A percentile compares a stretch with the other conserved stretches of the same genome.
Conservation (phyloP, 2,888 invertebrate genomes). For the Seira ritae region DNA sequence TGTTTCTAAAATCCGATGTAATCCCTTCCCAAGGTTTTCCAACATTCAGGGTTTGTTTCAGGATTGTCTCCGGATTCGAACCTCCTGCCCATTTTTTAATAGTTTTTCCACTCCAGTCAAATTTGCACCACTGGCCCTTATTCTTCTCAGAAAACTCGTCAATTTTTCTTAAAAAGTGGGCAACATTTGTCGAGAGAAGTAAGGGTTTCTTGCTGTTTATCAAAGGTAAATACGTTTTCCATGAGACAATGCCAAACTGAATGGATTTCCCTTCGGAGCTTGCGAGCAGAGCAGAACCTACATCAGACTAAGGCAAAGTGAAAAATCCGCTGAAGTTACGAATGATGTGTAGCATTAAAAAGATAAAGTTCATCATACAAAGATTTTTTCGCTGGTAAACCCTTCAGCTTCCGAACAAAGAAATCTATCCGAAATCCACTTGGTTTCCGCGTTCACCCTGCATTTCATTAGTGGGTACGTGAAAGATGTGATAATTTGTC, state of each 20-base stretch:
- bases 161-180: constrained; percentile 26
- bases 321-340: constrained; percentile 8
- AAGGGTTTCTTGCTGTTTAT: neutral
- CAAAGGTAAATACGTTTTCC: constrained; percentile 24
- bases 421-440: constrained; percentile 40
- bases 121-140: constrained; percentile 28
- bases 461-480: constrained; percentile 26
- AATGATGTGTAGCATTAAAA: no score
- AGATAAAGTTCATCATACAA: no score
- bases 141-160: neutral
- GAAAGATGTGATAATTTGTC: no score
- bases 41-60: no score
- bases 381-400: no score
- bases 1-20: constrained; percentile 13
- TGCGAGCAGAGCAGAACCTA: neutral
- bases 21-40: constrained; percentile 1
- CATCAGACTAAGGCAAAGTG: neutral
- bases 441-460: neutral
- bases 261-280: constrained; percentile 13
- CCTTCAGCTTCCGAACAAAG: constrained; percentile 28
- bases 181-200: constrained; percentile 32
- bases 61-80: neutral
- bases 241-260: constrained; percentile 36
- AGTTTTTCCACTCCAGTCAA: constrained; percentile 17
- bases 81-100: neutral